These are phyloP conservation scores for Calidris pygmaea DNA, from an alignment of 2,113 vertebrate species.

Conservation along the genomic window DNA sequence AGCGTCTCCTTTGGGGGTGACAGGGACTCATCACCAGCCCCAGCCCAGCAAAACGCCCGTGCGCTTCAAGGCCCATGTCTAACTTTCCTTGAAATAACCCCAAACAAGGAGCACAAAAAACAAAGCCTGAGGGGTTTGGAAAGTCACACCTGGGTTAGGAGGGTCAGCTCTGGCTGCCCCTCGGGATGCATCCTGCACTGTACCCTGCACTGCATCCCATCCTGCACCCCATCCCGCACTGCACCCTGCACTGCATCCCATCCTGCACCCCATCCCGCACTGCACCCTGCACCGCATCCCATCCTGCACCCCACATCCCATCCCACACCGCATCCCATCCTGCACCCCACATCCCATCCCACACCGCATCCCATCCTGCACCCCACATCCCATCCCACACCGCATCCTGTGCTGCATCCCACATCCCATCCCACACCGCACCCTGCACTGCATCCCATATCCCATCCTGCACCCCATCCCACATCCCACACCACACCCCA, in stretches of 20 bases:
- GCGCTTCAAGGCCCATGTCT: rapidly evolving
- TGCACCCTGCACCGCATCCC: background rate
- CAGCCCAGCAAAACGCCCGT: rapidly evolving
- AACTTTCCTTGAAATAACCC: background rate
- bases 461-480: no score
- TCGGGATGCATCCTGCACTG: background rate
- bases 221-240: no score
- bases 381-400: no score
- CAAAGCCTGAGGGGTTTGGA: rapidly evolving
- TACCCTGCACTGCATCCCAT: background rate
- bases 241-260: no score
- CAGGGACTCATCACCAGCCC: background rate
- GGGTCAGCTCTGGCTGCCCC: rapidly evolving
- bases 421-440: no score
- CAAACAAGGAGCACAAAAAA: background rate
- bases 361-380: no score
- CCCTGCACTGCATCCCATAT: background rate
- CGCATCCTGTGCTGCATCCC: background rate
- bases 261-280: no score
- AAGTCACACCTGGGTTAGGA: rapidly evolving
- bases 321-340: background rate
- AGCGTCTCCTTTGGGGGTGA: background rate
- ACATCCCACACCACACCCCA: no score
- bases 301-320: no score
- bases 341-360: background rate